Evolutionary conservation across 2,113 vertebrate species (phyloP), one percentile per base, ranked within the genome.

Genomic region (Emberiza fucata): DNA sequence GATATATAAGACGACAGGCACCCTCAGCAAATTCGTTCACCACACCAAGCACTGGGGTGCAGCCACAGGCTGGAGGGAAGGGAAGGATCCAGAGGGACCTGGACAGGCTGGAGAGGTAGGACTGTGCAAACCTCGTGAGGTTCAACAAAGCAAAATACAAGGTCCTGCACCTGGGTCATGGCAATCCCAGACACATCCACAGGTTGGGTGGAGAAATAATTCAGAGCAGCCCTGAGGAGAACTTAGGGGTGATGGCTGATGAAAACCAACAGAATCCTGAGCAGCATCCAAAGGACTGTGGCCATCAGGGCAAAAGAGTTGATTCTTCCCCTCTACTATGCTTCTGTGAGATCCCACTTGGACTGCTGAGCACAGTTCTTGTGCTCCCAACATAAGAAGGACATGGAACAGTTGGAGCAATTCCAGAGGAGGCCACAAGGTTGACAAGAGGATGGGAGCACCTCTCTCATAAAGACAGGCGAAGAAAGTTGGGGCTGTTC

Each of bases 101-200:
- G 40, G 11, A 47, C 37, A 75, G 39, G 11, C 14, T 47, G 24
- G 8, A 61, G 40, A 61, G 5, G 21, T 35, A 33, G 17, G 18
- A 3, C 9, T 4, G 9, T 8, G 4, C 6, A 76, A 76, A 54
- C 8, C 6, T 35, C 29, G 54, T 9, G 18, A 63, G 27, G 9
- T 25, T 54, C 40, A 19, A 61, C 8, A 48, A 40, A 54, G 21
- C 12, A 48, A 90, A 76, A 6, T 19, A 4, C 17, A 27, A 35
- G 3, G 11, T 61, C 12, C 45, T 68, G 8, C 21, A 40, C 9
- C 29, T 35, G 61, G 61, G 16, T 61, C 16, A 6, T 12, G 24
- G 11, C 13, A 53, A 66, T 20, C 24, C 39, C 39, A 45, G 45
- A 29, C 33, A 44, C 15, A 45, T 4, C 0, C 0, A 66, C 12